Evolutionary conservation across 2,797 vertebrate species (phyloP).

Genomic region (Sylvia borin): DNA sequence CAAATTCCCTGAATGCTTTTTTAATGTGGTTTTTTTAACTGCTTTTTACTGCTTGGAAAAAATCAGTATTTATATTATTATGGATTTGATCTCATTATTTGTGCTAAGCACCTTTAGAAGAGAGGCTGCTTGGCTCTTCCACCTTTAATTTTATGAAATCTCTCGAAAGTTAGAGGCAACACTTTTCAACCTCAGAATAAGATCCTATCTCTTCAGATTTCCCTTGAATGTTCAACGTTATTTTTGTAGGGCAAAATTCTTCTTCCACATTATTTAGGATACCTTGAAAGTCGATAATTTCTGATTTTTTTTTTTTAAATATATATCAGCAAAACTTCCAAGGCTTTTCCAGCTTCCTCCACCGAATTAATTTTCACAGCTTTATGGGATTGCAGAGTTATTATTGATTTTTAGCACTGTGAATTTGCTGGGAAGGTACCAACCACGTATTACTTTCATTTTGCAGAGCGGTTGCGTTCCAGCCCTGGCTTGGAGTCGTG

Average conservation of each 20-base stretch:
- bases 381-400: not conserved
- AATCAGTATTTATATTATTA: not conserved
- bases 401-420: not conserved
- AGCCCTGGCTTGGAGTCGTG: accelerated
- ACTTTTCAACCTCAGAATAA: not conserved
- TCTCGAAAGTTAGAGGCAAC: not conserved
- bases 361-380: accelerated
- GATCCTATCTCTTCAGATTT: not conserved
- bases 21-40: not conserved
- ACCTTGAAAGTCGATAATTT: not conserved
- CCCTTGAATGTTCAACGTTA: not conserved
- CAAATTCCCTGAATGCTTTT: not conserved
- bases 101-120: not conserved
- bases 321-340: not conserved
- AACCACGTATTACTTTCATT: slow-evolving; percentile 14
- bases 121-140: not conserved
- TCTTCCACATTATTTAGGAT: not conserved
- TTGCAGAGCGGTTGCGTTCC: not conserved
- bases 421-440: not conserved
- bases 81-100: not conserved
- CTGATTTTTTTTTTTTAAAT: not conserved
- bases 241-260: not conserved
- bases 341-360: not conserved
- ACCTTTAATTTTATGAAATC: not conserved
- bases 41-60: not conserved